phyloP scores from a whole-genome alignment of 92 coral and sea anemone species.

The Actinostola sp. region DNA sequence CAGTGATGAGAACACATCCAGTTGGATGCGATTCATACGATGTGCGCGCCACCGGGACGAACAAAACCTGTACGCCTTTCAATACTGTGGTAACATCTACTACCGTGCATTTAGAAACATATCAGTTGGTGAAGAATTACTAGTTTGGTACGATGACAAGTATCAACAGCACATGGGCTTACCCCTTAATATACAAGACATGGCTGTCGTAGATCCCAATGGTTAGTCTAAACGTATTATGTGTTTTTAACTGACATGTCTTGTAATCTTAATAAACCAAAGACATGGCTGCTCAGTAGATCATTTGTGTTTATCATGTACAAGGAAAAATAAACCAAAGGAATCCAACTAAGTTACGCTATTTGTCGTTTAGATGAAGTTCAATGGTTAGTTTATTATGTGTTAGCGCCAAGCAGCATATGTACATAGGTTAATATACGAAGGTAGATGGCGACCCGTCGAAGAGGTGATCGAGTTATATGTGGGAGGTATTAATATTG shows the following conservation, averaged over 20 bases:
- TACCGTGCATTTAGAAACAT: conserved; percentile 97
- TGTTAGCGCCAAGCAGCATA: too few species aligned
- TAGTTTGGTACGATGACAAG: conserved; percentile 98
- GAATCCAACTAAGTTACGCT: too few species aligned
- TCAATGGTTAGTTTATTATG: too few species aligned
- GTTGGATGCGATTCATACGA: conserved; percentile 95
- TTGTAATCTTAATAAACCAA: too few species aligned
- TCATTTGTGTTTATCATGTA: too few species aligned
- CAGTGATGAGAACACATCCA: conserved; percentile 93
- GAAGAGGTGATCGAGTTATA: too few species aligned
- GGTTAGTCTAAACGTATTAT: conserved; percentile 46
- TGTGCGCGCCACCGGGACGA: conserved; percentile 91
- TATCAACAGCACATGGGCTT: conserved; percentile 96
- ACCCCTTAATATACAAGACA: conserved; percentile 90
- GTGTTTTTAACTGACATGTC: too few species aligned
- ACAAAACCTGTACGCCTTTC: conserved; percentile 92
- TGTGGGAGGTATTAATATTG: too few species aligned
- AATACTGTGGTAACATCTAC: conserved; percentile 96
- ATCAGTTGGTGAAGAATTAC: conserved; percentile 80
- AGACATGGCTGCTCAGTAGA: background rate
- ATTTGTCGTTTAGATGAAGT: too few species aligned
- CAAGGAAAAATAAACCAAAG: too few species aligned
- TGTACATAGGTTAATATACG: too few species aligned
- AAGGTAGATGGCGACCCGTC: too few species aligned
- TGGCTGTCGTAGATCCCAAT: conserved; percentile 90